Evolutionary conservation across 2,113 vertebrate species (phyloP).

Genomic region (Actenoides lindsayi): DNA sequence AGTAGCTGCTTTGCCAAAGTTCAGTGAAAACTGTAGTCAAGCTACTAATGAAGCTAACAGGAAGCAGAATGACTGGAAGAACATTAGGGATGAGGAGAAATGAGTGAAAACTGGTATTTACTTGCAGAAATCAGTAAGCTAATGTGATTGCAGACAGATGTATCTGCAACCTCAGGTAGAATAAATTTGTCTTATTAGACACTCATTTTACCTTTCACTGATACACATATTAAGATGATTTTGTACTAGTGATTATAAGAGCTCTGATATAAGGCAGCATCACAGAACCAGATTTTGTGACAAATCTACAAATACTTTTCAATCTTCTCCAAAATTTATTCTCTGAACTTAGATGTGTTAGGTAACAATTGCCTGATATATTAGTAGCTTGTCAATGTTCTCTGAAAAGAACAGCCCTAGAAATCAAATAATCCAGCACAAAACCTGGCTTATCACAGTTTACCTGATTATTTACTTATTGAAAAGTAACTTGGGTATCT

Average conservation of each 20-base stretch:
- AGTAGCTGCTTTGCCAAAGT: background rate
- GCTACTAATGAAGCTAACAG: background rate
- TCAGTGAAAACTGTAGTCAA: background rate
- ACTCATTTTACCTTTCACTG: background rate
- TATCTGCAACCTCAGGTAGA: rapidly evolving
- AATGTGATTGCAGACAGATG: background rate
- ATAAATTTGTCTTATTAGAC: background rate
- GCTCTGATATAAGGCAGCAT: background rate
- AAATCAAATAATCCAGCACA: background rate
- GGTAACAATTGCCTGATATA: background rate
- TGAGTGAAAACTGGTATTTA: background rate
- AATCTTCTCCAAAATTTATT: background rate
- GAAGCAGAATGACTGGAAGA: background rate
- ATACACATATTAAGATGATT: background rate
- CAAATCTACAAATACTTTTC: background rate
- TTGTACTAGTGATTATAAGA: background rate
- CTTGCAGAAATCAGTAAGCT: background rate
- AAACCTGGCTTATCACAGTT: background rate
- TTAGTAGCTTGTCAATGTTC: background rate
- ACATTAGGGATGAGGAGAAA: background rate
- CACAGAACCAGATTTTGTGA: background rate
- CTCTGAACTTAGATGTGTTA: background rate
- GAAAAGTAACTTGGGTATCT: background rate
- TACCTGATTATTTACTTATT: background rate
- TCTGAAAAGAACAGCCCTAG: background rate